These are phyloP conservation scores for Bombus sylvicola DNA, from an alignment of 1,140 invertebrate genomes.

Conservation along the genomic window DNA sequence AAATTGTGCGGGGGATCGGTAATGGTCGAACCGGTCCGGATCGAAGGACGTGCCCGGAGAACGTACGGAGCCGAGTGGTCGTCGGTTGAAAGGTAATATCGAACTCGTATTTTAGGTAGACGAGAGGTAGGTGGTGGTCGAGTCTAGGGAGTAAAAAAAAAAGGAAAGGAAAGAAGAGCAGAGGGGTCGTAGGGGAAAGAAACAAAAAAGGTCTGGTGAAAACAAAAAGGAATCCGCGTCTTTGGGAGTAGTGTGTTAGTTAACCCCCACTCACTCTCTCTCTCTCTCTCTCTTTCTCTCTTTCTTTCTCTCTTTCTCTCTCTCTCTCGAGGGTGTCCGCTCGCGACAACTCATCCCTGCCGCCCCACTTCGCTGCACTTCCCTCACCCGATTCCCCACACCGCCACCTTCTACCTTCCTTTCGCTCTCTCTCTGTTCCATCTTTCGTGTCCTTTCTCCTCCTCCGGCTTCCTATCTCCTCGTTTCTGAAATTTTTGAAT, in stretches of 20 bases:
- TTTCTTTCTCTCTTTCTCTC: too few species aligned
- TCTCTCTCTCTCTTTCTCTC: too few species aligned
- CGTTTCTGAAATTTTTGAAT: slow-evolving; percentile 80
- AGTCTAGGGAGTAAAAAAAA: slow-evolving; percentile 34
- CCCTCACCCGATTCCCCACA: neutral
- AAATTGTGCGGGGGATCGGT: slow-evolving; percentile 74
- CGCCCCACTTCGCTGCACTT: slow-evolving; percentile 45
- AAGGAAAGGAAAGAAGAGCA: slow-evolving; percentile 36
- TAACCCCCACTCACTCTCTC: slow-evolving; percentile 59
- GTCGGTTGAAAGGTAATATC: slow-evolving; percentile 74
- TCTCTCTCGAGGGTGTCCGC: slow-evolving; percentile 23
- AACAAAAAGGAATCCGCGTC: slow-evolving; percentile 72
- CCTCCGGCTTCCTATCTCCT: slow-evolving; percentile 61
- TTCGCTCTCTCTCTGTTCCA: slow-evolving; percentile 38
- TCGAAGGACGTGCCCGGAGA: slow-evolving; percentile 47
- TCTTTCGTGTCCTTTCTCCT: slow-evolving; percentile 59
- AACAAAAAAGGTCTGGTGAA: slow-evolving; percentile 69
- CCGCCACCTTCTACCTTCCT: slow-evolving; percentile 25
- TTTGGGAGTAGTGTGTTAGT: slow-evolving; percentile 71
- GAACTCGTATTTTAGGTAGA: slow-evolving; percentile 77
- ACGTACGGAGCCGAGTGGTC: slow-evolving; percentile 56
- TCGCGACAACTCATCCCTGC: slow-evolving; percentile 65
- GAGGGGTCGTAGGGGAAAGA: slow-evolving; percentile 68
- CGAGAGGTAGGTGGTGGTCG: slow-evolving; percentile 45
- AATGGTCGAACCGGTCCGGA: slow-evolving; percentile 56